A percentile compares a stretch with the other conserved stretches of the same genome.
Conservation (phyloP, 2,113 vertebrate genomes). For the Coracopsis vasa region DNA sequence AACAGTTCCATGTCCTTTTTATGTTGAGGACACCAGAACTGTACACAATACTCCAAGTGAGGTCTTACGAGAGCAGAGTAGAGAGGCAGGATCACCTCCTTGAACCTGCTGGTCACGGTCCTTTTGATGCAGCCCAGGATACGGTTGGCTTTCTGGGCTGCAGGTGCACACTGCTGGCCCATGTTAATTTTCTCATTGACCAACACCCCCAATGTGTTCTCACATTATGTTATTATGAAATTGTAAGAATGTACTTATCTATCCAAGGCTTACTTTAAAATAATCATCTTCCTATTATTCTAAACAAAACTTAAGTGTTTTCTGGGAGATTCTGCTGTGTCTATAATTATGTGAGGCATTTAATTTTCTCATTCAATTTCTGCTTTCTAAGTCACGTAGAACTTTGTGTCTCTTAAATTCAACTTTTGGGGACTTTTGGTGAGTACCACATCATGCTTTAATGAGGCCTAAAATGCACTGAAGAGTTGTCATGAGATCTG, state of each 20-base stretch:
- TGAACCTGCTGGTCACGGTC: too few species aligned
- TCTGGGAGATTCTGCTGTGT: background rate
- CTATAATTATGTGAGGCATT: background rate
- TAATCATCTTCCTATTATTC: background rate
- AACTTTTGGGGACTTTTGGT: background rate
- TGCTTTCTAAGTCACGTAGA: background rate
- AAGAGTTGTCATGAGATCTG: background rate
- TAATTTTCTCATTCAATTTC: background rate
- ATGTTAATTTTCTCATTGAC: too few species aligned
- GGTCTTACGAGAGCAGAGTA: too few species aligned
- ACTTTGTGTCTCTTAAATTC: background rate
- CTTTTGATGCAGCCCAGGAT: too few species aligned
- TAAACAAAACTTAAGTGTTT: background rate
- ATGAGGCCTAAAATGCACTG: background rate
- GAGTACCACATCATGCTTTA: background rate
- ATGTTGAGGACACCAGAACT: too few species aligned
- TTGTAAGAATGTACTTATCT: background rate
- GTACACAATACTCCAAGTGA: too few species aligned
- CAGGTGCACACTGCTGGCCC: fast-evolving
- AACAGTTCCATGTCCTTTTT: too few species aligned
- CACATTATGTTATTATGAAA: background rate
- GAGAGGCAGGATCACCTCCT: too few species aligned
- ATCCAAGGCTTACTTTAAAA: background rate
- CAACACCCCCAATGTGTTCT: background rate
- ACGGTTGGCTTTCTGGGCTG: too few species aligned